Percentiles rank a stretch among this genome's conserved stretches.
phyloP scores from a whole-genome alignment of 1,140 invertebrate species.

The Acyrthosiphon pisum region DNA sequence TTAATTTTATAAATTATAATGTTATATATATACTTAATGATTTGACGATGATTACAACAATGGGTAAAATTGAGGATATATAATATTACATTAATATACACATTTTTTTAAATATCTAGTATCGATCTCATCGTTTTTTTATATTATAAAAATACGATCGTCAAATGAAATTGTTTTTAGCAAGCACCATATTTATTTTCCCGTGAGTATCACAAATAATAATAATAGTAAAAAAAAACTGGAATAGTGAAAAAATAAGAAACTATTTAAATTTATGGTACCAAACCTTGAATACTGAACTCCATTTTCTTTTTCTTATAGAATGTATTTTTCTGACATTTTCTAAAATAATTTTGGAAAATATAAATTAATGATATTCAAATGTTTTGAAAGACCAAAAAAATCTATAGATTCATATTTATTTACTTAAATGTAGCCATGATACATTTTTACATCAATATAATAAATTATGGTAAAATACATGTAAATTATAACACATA shows the following conservation, averaged over 20 bases:
- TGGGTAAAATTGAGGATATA: too few species aligned
- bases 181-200: not conserved
- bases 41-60: too few species aligned
- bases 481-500: too few species aligned
- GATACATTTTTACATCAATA: not conserved
- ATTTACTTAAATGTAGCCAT: not conserved
- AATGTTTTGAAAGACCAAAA: not conserved
- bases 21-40: too few species aligned
- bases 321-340: not conserved
- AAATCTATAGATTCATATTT: not conserved
- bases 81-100: too few species aligned
- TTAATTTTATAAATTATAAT: too few species aligned
- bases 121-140: not conserved
- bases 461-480: not conserved
- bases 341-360: not conserved
- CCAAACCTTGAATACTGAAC: not conserved
- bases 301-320: slow-evolving; percentile 1
- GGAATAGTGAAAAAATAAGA: not conserved
- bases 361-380: not conserved
- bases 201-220: not conserved
- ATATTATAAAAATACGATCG: not conserved
- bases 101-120: too few species aligned
- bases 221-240: slow-evolving; percentile 18
- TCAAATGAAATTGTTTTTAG: not conserved
- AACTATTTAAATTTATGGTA: slow-evolving; percentile 28